Percentiles rank a stretch among this genome's conserved stretches.
phyloP scores from a whole-genome alignment of 2,797 vertebrate species.

The Siniperca scherzeri region DNA sequence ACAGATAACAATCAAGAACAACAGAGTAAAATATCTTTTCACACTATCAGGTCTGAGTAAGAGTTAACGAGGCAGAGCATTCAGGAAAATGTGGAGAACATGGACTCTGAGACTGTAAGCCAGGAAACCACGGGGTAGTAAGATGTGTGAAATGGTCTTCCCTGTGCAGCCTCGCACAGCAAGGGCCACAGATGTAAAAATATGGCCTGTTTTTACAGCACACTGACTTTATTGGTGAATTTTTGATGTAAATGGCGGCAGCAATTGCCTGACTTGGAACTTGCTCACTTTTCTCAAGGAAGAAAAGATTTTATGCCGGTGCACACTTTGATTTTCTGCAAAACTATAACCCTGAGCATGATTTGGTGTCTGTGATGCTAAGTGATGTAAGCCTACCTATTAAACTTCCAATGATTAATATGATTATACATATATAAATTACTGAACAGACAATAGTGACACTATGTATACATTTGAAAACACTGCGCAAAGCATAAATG shows the following conservation, averaged over 20 bases:
- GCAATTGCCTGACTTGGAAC: conserved; percentile 51
- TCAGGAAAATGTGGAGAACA: conserved; percentile 69
- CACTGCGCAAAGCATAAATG: conserved; percentile 50
- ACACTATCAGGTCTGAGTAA: conserved; percentile 71
- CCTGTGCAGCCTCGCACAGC: conserved; percentile 68
- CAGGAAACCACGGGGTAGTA: conserved; percentile 76
- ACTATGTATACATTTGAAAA: conserved; percentile 65
- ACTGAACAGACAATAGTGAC: conserved; percentile 48
- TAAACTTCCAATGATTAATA: conserved; percentile 60
- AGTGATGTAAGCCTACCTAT: conserved; percentile 50
- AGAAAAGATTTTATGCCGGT: conserved; percentile 23
- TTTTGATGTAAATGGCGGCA: conserved; percentile 59
- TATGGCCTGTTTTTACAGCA: conserved; percentile 73
- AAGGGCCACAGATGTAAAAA: conserved; percentile 80
- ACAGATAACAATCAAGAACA: conserved; percentile 60
- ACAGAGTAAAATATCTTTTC: conserved; percentile 69
- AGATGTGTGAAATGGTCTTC: conserved; percentile 80
- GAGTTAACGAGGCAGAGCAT: conserved; percentile 81
- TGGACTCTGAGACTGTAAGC: conserved; percentile 67
- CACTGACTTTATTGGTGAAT: conserved; percentile 73
- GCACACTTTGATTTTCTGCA: conserved; percentile 44
- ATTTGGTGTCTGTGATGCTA: conserved; percentile 42
- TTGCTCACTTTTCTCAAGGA: conserved; percentile 34
- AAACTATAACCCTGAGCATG: conserved; percentile 21
- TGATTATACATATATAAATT: conserved; percentile 53